Conservation (phyloP, 2,888 invertebrate genomes). For the Apoderus coryli region DNA sequence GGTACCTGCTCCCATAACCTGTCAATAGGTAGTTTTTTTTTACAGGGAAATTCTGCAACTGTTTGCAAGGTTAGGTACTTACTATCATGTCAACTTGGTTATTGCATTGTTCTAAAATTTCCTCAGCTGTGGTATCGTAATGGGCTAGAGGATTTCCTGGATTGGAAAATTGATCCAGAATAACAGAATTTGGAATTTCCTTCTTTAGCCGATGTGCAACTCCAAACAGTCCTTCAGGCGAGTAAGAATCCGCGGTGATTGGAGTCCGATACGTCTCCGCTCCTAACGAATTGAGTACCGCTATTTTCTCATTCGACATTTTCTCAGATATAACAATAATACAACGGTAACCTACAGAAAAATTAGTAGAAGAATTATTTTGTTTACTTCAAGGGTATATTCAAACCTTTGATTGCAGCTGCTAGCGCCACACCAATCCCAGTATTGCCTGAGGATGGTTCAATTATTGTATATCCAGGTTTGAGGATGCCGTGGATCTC, state of each 20-base stretch:
- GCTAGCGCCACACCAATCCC: slow-evolving; percentile 93
- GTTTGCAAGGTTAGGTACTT: too few species aligned
- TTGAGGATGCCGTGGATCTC: slow-evolving; percentile 70
- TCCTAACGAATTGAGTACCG: slow-evolving; percentile 73
- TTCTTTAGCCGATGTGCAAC: slow-evolving; percentile 68
- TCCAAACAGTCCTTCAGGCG: slow-evolving; percentile 78
- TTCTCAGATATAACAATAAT: slow-evolving; percentile 97
- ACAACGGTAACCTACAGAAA: slow-evolving; percentile 63
- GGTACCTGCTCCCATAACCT: slow-evolving; percentile 70
- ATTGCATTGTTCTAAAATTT: slow-evolving; percentile 74
- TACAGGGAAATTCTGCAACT: too few species aligned
- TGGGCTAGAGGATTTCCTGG: slow-evolving; percentile 91
- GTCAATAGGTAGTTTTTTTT: too few species aligned
- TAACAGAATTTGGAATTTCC: slow-evolving; percentile 79
- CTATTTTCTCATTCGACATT: slow-evolving; percentile 93
- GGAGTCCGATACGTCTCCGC: slow-evolving; percentile 92
- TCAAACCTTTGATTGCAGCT: slow-evolving; percentile 60
- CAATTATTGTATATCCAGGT: slow-evolving; percentile 85
- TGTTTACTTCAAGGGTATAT: too few species aligned
- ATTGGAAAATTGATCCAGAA: slow-evolving; percentile 89
- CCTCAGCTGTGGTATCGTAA: slow-evolving; percentile 87
- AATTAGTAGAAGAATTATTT: too few species aligned
- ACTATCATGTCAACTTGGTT: slow-evolving; percentile 69
- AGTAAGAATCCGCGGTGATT: slow-evolving; percentile 76
- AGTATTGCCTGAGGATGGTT: slow-evolving; percentile 75